Conservation (phyloP, 1,140 invertebrate genomes). For the Homalodisca vitripennis region DNA sequence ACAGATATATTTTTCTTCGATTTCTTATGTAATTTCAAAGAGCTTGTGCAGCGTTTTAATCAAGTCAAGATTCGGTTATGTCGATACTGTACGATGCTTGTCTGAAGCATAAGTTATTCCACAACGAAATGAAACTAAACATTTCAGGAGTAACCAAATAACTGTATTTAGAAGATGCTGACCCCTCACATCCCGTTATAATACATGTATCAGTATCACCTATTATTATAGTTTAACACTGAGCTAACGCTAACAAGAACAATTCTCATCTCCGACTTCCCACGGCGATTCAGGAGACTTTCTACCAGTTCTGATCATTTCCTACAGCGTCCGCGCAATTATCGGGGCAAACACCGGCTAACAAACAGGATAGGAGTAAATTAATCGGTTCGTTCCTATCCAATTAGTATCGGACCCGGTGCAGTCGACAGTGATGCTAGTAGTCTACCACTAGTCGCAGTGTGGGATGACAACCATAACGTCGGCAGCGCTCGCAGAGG, state of each 20-base stretch:
- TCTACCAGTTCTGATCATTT: constrained; percentile 20
- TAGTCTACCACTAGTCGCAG: background rate
- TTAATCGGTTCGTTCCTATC: constrained; percentile 16
- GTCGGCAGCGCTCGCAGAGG: background rate
- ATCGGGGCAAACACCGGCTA: constrained; percentile 16
- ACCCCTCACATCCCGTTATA: no score
- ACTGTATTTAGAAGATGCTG: no score
- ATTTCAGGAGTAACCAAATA: no score
- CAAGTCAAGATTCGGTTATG: no score
- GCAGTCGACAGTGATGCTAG: background rate
- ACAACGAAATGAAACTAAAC: no score
- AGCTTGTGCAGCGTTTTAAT: no score
- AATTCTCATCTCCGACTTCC: constrained; percentile 19
- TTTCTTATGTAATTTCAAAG: no score
- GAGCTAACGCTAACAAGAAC: constrained; percentile 6
- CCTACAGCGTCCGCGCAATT: constrained; percentile 26
- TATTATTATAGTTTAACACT: no score
- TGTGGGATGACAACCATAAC: background rate
- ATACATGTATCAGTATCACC: no score
- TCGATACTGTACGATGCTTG: no score
- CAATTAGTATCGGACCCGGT: background rate
- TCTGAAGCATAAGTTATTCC: no score
- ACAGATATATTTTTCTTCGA: no score
- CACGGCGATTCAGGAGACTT: constrained; percentile 11
- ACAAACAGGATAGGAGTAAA: background rate